Base-by-base conservation (phyloP, 2,797 vertebrate genomes). In the Paguma larvata region DNA sequence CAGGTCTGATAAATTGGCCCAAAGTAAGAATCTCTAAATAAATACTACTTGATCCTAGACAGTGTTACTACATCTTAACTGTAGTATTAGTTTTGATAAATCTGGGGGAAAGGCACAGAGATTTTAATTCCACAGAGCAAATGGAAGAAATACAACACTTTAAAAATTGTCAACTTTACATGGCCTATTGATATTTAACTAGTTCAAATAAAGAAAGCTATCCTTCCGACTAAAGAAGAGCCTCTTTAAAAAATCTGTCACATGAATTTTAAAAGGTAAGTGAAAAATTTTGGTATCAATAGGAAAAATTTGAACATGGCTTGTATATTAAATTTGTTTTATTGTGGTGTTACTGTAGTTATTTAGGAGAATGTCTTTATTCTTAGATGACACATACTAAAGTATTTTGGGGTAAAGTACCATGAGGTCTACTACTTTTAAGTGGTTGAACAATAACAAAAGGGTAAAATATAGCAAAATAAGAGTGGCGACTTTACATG, bases 211-310 rank as follows among this genome's bases (percentile, higher is more conserved):
- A 97, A 93, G 25, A 70, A 79, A 95, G 3, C 8, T 75, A 68
- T 51, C 12, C 72, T 89, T 65, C 78, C 14, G 89, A 89, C 19
- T 51, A 72, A 85, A 73, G 5, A 96, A 23, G 19, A 63, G 6
- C 10, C 44, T 90, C 25, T 92, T 73, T 93, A 46, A 89, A 85
- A 95, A 63, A 23, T 23, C 51, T 19, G 16, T 53, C 48, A 51
- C 38, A 38, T 38, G 38, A 38, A 38, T 38, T 38, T 38, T 38
- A 38, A 38, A 38, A 38, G 38, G 38, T 38, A 38, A 38, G 38
- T 38, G 38, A 44, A 89, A 85, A 95, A 62, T 73, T 90, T 82
- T 68, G 3, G 59, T 46, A 79, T 97, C 41, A 94, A 32, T 46
- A 73, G 41, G 21, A 23, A 65, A 79, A 91, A 80, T 85, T 30